Conservation (phyloP, 2,888 invertebrate species). For the Gastracanthus pulcherrimus region DNA sequence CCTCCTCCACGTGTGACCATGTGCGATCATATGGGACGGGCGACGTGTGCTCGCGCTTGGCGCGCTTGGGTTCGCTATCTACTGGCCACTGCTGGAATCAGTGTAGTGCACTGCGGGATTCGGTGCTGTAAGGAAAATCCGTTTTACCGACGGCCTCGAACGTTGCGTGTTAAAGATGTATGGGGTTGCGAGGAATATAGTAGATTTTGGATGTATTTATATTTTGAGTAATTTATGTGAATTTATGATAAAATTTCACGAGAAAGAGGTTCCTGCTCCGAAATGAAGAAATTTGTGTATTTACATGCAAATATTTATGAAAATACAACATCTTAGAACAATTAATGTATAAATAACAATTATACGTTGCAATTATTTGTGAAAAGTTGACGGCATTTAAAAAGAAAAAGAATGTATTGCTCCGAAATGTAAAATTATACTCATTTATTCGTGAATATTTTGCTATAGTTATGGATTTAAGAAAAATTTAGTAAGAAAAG, state of each 20-base stretch:
- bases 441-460: too few relatives aligned
- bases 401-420: neutral
- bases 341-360: too few relatives aligned
- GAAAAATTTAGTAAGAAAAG: neutral
- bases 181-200: too few relatives aligned
- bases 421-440: neutral
- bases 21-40: neutral
- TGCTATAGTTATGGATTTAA: neutral
- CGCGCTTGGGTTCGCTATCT: constrained; percentile 24
- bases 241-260: too few relatives aligned
- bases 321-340: too few relatives aligned
- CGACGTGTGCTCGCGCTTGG: neutral
- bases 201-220: too few relatives aligned
- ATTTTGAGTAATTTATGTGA: too few relatives aligned
- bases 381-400: neutral
- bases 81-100: constrained; percentile 15
- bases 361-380: neutral
- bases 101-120: too few relatives aligned
- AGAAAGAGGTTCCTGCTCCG: too few relatives aligned
- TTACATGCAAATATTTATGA: too few relatives aligned
- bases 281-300: too few relatives aligned
- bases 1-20: neutral
- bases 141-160: neutral
- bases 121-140: neutral
- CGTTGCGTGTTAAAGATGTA: too few relatives aligned